Base-by-base conservation (phyloP, 2,888 invertebrate species). In the Meteorus cinctellus region DNA sequence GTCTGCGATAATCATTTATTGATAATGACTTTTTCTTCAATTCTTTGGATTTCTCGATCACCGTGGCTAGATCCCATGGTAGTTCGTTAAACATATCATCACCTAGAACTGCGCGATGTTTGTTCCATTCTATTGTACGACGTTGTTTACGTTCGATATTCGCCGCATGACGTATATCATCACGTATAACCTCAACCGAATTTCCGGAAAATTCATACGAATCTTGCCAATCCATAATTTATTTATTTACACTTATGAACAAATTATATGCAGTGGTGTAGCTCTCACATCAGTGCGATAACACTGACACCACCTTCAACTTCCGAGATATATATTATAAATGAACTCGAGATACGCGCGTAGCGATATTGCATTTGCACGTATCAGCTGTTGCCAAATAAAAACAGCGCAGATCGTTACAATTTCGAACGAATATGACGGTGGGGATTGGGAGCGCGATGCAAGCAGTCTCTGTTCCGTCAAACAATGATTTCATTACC, bases 1-100 rank as follows among this genome's bases (percentile, higher is more conserved):
- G 79, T 59, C 82, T 79, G 41, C 76, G 77, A 65, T 89, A 89
- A 31, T 86, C 85, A 24, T 83, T 71, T 0, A 82, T 65, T 1
- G 75, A 59, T 19, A 89, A 78, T 1, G 83, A 12, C 74, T 84
- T 86, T 70, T 82, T 87, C 34, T 80, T 85, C 3, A 89, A 78
- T 6, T 79, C 79, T 68, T 72, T 83, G 3, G 84, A 85, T 31
- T 81, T 81, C n/a, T 74, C 62, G 4, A 67, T 41, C 5, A 89
- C 80, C 62, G 83, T 82, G 14, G 84, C 80, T 14, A 78, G 12
- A 0, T 81, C 81, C 63, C 81, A 86, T 31, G 36, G 63, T 14
- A 45, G 16, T 45, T 81, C 72, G 45, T 81, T 75, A 0, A 68
- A 24, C 0, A 29, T 24, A 31, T 67, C 74, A 12, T 83, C 82